Evolutionary conservation across 30 jellyfish, hydroid and myxozoan genomes (phyloP), one percentile per base, ranked within the genome.

Genomic region (Chironex yamaguchii): DNA sequence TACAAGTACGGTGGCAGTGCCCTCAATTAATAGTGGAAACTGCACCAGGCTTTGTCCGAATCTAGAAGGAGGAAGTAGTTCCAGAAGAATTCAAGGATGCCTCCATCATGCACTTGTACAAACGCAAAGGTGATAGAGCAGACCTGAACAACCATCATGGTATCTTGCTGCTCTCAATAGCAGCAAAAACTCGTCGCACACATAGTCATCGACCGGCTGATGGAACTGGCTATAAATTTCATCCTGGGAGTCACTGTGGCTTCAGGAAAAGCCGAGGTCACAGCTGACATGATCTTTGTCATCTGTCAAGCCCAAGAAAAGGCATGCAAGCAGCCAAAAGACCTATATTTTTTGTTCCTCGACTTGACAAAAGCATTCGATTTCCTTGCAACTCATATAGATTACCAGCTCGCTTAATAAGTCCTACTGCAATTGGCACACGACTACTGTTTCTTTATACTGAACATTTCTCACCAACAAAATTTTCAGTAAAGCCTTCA

Each of bases 301-400:
- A 75, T 52, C 9, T 27, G 84, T 20, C 86, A 63, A 12, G 49
- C 66, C 26, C 91, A 81, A 28, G 91, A n/a, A 30, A 67, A 35
- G 66, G 34, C 66, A 75, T 67, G 23, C 51, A 81, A 33, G 23
- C 63, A n/a, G 76, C 30, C 27, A 34, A 29, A 30, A 9, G 64
- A 49, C 4, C 34, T 79, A 3, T 34, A 63, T 1, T 35, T 36
- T 34, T 51, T 83, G 26, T 58, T 63, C 63, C 20, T 52, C 13
- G 90, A 79, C 90, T 22, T 62, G 71, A 79, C 86, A 33, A 79
- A 79, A 71, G 72, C 85, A 11, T 58, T 36, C 25, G 89, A 78
- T 20, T 6, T 3, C n/a, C n/a, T n/a, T n/a, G n/a, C n/a, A n/a
- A n/a, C n/a, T n/a, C n/a, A n/a, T n/a, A n/a, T n/a, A n/a, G n/a